phyloP scores from a whole-genome alignment of 2,797 vertebrate species.

The Pseudotriccus pelzelni region DNA sequence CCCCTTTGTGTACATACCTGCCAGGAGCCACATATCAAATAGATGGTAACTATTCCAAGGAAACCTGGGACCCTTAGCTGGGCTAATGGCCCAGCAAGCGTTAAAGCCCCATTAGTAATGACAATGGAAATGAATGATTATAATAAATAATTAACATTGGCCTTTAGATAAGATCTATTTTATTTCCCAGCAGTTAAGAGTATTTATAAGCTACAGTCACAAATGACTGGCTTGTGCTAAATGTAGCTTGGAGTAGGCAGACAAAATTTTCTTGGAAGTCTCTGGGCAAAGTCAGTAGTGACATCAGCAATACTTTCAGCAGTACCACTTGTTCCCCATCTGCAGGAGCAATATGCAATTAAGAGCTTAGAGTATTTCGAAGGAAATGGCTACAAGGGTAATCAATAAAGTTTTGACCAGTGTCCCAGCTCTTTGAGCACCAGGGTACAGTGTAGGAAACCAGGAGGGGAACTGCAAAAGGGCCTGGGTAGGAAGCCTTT shows the following conservation, averaged over 20 bases:
- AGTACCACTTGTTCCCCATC: conserved; percentile 1
- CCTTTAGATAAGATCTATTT: conserved; percentile 20
- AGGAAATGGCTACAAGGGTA: neutral
- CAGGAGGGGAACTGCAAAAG: neutral
- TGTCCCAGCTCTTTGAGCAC: neutral
- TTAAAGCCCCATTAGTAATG: conserved; percentile 48
- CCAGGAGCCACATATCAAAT: conserved; percentile 26
- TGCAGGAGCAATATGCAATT: neutral
- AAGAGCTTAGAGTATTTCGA: neutral
- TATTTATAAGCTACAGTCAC: conserved; percentile 60
- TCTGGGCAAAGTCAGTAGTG: neutral
- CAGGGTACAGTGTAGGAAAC: neutral
- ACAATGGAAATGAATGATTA: conserved; percentile 12
- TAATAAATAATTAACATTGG: conserved; percentile 45
- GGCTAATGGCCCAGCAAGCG: conserved; percentile 24
- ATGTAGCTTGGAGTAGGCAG: conserved; percentile 60
- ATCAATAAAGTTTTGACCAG: neutral
- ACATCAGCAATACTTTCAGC: neutral
- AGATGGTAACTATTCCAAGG: neutral
- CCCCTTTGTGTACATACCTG: neutral
- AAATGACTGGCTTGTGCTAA: conserved; percentile 52
- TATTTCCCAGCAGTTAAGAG: conserved; percentile 31
- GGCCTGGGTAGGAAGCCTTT: neutral
- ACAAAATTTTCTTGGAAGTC: conserved; percentile 45
- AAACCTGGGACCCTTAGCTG: conserved; percentile 44